Percentiles rank a stretch among this genome's conserved stretches.
Conservation (phyloP, 2,797 vertebrate genomes). For the Rhadinocentrus ornatus region DNA sequence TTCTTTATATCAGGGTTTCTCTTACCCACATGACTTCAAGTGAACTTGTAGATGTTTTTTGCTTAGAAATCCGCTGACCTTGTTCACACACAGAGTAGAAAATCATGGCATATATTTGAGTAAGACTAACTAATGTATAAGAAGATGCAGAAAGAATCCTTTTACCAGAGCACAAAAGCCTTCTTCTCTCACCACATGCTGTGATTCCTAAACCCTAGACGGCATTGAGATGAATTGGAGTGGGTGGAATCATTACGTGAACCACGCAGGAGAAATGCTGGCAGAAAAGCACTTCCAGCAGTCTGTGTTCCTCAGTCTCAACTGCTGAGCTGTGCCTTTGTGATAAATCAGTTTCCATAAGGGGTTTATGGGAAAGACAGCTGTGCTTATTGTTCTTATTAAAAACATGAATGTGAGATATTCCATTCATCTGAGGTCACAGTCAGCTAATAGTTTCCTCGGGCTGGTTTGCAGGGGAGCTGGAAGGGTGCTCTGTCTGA, state of each 20-base stretch:
- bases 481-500: slow-evolving; percentile 45
- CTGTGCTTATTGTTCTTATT: slow-evolving; percentile 76
- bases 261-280: slow-evolving; percentile 48
- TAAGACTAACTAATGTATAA: slow-evolving; percentile 48
- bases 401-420: slow-evolving; percentile 71
- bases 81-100: slow-evolving; percentile 18
- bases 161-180: slow-evolving; percentile 40
- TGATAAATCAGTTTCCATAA: slow-evolving; percentile 78
- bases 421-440: slow-evolving; percentile 69
- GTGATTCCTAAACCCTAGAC: slow-evolving; percentile 50
- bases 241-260: slow-evolving; percentile 73
- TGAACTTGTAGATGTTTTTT: slow-evolving; percentile 26
- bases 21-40: slow-evolving; percentile 33
- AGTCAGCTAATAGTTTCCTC: slow-evolving; percentile 65
- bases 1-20: not conserved
- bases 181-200: slow-evolving; percentile 29
- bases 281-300: slow-evolving; percentile 61
- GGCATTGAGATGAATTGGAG: slow-evolving; percentile 64
- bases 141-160: slow-evolving; percentile 33
- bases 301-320: slow-evolving; percentile 48
- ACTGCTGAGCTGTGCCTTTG: slow-evolving; percentile 61
- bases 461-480: slow-evolving; percentile 56
- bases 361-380: slow-evolving; percentile 70
- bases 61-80: slow-evolving; percentile 32
- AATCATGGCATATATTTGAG: slow-evolving; percentile 49